Base-by-base conservation (phyloP, 2,797 vertebrate genomes). In the Pseudomugil gertrudae region DNA sequence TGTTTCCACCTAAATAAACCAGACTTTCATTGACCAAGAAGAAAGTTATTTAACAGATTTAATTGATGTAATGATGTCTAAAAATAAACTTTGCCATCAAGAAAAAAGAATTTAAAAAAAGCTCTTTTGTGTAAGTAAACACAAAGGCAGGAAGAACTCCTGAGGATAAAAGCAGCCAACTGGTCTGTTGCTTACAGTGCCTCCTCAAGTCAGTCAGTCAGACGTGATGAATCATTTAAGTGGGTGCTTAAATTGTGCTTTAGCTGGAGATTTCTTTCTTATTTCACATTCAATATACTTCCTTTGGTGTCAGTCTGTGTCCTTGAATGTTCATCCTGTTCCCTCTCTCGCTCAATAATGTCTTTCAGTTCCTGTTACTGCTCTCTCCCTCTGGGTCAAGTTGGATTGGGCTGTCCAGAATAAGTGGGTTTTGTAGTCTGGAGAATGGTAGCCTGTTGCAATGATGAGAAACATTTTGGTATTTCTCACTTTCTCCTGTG, bases 21-120 rank as follows among this genome's bases (percentile, higher is more conserved):
- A 5, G 50, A 72, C 53, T 23, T 67, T 51, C 72, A 60, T 61
- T 30, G 52, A 74, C 33, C 55, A 14, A 50, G 19, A 35, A 57
- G 61, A 70, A 58, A 63, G 71, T 69, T 70, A 69, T 64, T 75
- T 67, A 78, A 58, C 38, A 10, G 63, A 55, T 14, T 66, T 43
- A 38, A 73, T 81, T 85, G 76, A 67, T 77, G 32, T 55, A 80
- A 83, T 47, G 17, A 33, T 4, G 13, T 69, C 72, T 57, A 66
- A 72, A 83, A 87, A 81, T 81, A 78, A 62, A 68, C 21, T 32
- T 15, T 23, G 54, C 24, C 23, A 4, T 27, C 0, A 11, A 40
- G 27, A 30, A 70, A 63, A 57, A 69, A 52, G 19, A n/a, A 9
- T n/a, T n/a, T n/a, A 21, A 63, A 57, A 66, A 56, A 24, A n/a